Percentiles rank a stretch among this genome's conserved stretches.
These are phyloP conservation scores for Gila robusta DNA, from an alignment of 2,797 vertebrate genomes.

Conservation along the genomic window DNA sequence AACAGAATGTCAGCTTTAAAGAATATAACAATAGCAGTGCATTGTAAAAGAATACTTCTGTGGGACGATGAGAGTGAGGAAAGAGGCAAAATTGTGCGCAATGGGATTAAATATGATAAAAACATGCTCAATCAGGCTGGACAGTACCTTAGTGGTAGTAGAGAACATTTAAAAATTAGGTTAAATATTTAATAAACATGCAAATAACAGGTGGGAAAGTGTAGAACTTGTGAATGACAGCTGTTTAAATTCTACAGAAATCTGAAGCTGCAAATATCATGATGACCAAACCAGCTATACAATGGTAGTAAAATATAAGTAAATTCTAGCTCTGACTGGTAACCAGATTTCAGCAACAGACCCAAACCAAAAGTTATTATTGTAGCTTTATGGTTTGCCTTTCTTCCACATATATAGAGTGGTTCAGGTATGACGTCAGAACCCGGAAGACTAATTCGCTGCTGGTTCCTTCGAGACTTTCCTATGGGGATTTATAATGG, in stretches of 20 bases:
- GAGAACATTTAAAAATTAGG: background rate
- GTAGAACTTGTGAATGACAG: background rate
- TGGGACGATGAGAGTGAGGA: background rate
- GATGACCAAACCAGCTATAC: background rate
- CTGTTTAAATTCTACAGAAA: background rate
- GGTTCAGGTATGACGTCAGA: no score
- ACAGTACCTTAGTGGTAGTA: background rate
- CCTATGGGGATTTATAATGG: background rate
- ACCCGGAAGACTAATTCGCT: background rate
- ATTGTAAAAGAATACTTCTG: background rate
- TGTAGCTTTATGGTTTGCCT: background rate
- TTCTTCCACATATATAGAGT: background rate
- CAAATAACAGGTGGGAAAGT: background rate
- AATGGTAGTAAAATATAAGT: background rate
- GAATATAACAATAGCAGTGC: slow-evolving; percentile 11
- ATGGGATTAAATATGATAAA: background rate
- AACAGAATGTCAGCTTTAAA: background rate
- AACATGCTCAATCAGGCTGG: background rate
- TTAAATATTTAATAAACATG: background rate
- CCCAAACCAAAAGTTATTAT: background rate
- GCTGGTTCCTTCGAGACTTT: background rate
- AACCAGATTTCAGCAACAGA: background rate
- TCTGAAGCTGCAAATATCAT: background rate
- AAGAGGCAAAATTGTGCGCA: background rate
- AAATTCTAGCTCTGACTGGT: background rate